Base-by-base conservation (phyloP, 2,888 invertebrate genomes). In the Acleris sparsana region DNA sequence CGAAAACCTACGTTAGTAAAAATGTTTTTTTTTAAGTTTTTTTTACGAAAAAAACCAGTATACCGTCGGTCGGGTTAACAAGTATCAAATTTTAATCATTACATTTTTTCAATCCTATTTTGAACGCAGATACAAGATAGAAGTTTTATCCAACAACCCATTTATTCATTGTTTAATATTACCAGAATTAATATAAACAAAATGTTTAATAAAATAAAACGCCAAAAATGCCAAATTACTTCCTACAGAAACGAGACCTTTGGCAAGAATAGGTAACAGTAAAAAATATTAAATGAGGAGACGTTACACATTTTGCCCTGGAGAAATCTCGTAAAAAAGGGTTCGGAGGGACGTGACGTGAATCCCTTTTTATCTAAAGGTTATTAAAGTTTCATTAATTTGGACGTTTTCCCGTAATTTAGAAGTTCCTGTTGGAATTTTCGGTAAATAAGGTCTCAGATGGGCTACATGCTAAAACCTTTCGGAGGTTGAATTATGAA, bases 331-430 rank as follows among this genome's bases (percentile, higher is more conserved):
- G 33, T 60, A 52, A 60, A 59, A 59, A 60, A 60, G 79, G 80
- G 83, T 83, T 80, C 79, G 77, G 72, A 70, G 68, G 62, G 69
- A 87, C 89, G 90, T 90, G 89, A 85, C 82, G 65, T 65, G 88
- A 87, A 89, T 88, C 70, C 71, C 69, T 78, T 75, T 76, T 72
- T 60, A 25, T 60, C 18, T 60, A 52, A 22, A 60, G 39, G 59
- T 60, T 60, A 60, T 52, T 52, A 52, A 60, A 60, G 51, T 60
- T 60, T 60, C 59, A 60, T 60, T 60, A 60, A 60, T 60, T 60
- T 52, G 59, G 59, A 51, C 51, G 17, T 51, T 60, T 59, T 4
- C 51, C 22, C 51, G 43, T 60, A 49, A 52, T 60, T 62, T 62
- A 55, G 48, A 62, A 22, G 39, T 48, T 62, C 22, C 20, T 33